These are phyloP conservation scores for Taxidea taxus DNA, from an alignment of 2,113 vertebrate genomes.

Conservation along the genomic window DNA sequence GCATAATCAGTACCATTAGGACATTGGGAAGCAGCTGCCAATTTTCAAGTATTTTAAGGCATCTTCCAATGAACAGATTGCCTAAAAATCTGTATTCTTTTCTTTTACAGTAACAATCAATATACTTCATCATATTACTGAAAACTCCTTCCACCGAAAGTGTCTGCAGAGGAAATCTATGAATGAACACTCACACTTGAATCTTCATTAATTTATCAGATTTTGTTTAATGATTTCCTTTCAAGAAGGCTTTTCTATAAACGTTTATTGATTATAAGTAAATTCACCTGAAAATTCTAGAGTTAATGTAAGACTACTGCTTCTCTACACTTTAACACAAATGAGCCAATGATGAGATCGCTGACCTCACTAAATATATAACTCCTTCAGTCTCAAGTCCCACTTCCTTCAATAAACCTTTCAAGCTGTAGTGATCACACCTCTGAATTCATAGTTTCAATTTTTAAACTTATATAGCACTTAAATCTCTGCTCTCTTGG, in stretches of 20 bases:
- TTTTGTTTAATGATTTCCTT: constrained; percentile 25
- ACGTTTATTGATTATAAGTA: background rate
- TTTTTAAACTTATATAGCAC: background rate
- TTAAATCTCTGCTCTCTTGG: background rate
- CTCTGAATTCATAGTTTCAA: background rate
- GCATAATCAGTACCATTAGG: background rate
- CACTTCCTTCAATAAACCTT: background rate
- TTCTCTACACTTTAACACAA: background rate
- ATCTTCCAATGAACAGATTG: constrained; percentile 39
- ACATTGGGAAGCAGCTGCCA: background rate
- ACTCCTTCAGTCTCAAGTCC: background rate
- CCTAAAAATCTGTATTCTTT: constrained; percentile 45
- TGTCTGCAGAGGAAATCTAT: constrained; percentile 2
- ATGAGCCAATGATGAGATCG: background rate
- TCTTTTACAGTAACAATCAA: constrained; percentile 50
- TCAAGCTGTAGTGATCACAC: background rate
- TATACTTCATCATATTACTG: background rate
- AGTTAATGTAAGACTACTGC: background rate
- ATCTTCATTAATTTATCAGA: background rate
- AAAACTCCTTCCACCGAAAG: constrained; percentile 1
- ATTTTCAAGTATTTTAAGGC: constrained; percentile 38
- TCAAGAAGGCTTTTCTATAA: background rate
- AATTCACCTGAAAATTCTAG: background rate
- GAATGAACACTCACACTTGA: background rate
- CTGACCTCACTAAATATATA: background rate